Percentiles rank a stretch among this genome's conserved stretches.
These are phyloP conservation scores for Augiades crinisus DNA, from an alignment of 2,888 invertebrate species.

Conservation along the genomic window DNA sequence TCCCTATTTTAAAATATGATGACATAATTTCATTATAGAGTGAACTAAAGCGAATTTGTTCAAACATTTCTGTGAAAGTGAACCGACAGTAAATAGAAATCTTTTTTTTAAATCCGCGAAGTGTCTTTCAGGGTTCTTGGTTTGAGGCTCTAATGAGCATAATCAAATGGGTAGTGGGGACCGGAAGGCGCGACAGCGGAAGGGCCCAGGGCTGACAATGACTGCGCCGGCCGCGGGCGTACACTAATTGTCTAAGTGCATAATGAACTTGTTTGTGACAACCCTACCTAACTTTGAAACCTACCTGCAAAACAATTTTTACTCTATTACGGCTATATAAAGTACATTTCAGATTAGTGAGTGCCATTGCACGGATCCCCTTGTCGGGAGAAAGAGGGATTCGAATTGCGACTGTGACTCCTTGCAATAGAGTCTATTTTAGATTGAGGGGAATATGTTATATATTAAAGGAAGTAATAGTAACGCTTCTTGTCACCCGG, in stretches of 20 bases:
- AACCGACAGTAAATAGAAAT: constrained; percentile 21
- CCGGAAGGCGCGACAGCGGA: constrained; percentile 57
- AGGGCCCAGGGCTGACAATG: constrained; percentile 60
- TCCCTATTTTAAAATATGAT: background rate
- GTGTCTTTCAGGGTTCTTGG: constrained; percentile 26
- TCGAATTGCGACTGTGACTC: constrained; percentile 31
- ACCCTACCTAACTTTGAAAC: constrained; percentile 52
- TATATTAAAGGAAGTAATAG: constrained; percentile 46
- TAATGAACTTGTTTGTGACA: constrained; percentile 74
- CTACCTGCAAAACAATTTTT: constrained; percentile 30
- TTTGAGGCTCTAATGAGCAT: constrained; percentile 42
- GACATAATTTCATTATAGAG: constrained; percentile 23
- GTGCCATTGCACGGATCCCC: constrained; percentile 19
- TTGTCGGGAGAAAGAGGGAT: constrained; percentile 7
- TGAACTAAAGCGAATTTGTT: constrained; percentile 24
- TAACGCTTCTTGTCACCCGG: constrained; percentile 56
- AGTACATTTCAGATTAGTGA: constrained; percentile 42
- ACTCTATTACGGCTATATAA: constrained; percentile 35
- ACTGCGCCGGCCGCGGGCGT: constrained; percentile 54
- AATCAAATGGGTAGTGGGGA: constrained; percentile 45
- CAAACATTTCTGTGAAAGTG: constrained; percentile 21
- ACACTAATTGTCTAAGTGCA: constrained; percentile 80
- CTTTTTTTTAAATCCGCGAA: constrained; percentile 25
- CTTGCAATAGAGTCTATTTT: constrained; percentile 36
- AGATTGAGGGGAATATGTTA: constrained; percentile 26